Conservation (phyloP, 2,888 invertebrate species). For the Craniophora ligustri region DNA sequence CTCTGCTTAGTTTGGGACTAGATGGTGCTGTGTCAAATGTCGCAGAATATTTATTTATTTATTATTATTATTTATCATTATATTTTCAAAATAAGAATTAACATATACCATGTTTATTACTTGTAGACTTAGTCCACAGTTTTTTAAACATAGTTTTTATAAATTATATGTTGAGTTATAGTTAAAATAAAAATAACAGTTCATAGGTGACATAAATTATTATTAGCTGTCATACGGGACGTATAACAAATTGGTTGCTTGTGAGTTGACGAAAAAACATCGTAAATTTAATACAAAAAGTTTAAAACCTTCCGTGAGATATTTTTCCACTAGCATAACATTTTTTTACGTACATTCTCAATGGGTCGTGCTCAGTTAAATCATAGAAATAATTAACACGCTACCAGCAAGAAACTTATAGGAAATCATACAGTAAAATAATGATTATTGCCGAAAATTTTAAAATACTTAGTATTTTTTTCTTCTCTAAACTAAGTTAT, state of each 20-base stretch:
- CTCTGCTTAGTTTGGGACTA: too few species aligned
- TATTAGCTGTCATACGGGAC: not conserved
- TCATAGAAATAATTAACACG: slow-evolving; percentile 13
- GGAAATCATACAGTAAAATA: not conserved
- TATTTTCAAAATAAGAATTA: too few species aligned
- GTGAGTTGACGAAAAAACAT: not conserved
- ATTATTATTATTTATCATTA: too few species aligned
- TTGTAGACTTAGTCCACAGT: too few species aligned
- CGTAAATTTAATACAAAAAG: slow-evolving; percentile 7
- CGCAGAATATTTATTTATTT: too few species aligned
- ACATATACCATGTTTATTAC: too few species aligned
- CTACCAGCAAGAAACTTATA: slow-evolving; percentile 13
- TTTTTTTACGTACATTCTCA: slow-evolving; percentile 2
- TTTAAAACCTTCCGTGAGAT: not conserved
- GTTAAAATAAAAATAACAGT: not conserved
- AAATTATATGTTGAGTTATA: not conserved
- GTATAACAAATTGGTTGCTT: not conserved
- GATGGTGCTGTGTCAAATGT: too few species aligned
- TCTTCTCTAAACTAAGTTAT: too few species aligned
- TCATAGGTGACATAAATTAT: too few species aligned
- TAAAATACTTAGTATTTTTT: not conserved
- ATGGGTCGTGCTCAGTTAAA: not conserved
- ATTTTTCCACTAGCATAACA: not conserved
- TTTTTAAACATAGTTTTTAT: too few species aligned
- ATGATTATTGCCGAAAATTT: not conserved